Conservation (phyloP, 2,113 vertebrate species). For the Ailuropoda melanoleuca region DNA sequence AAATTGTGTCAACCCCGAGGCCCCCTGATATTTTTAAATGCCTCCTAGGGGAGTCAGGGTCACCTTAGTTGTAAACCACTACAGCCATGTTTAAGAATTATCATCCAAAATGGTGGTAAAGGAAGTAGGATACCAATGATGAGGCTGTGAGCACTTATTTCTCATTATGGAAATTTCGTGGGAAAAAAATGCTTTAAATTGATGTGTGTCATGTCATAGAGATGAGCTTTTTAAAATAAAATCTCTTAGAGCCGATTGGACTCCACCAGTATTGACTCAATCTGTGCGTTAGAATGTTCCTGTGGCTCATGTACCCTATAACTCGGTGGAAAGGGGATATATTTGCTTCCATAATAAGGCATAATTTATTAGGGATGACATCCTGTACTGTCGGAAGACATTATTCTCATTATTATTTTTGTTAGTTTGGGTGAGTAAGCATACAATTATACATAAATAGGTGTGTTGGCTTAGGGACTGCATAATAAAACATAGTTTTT, state of each 20-base stretch:
- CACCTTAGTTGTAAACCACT: background rate
- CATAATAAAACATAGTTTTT: background rate
- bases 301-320: background rate
- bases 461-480: background rate
- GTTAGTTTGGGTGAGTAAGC: background rate
- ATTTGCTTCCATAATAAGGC: background rate
- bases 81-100: background rate
- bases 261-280: background rate
- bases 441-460: background rate
- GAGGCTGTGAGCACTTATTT: background rate
- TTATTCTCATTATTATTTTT: background rate
- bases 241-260: background rate
- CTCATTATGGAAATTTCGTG: background rate
- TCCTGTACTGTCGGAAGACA: background rate
- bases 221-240: background rate
- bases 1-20: background rate
- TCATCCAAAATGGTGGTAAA: background rate
- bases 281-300: background rate
- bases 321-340: background rate
- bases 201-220: background rate
- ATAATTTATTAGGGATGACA: background rate
- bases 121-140: background rate
- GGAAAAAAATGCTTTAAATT: slow-evolving; percentile 7
- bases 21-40: background rate
- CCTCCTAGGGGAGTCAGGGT: background rate